These are phyloP conservation scores for Paradisaea rubra DNA, from an alignment of 2,113 vertebrate species.

Conservation along the genomic window DNA sequence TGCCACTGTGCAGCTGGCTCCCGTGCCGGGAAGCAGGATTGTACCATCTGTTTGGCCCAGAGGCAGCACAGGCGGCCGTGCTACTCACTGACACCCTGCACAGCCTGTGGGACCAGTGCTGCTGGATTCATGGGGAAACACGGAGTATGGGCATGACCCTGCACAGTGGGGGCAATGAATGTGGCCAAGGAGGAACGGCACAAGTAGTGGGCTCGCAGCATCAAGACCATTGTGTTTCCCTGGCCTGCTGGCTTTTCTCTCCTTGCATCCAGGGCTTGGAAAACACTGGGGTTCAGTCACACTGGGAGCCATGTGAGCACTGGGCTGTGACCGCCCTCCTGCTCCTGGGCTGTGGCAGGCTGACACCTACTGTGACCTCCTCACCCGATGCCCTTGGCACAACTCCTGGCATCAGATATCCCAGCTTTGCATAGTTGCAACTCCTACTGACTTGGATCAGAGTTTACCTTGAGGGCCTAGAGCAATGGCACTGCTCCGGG, in stretches of 20 bases:
- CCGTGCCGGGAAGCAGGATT: fast-evolving
- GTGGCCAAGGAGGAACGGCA: fast-evolving
- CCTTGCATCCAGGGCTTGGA: background rate
- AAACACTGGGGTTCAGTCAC: background rate
- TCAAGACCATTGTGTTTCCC: background rate
- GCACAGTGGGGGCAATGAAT: background rate
- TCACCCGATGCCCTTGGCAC: conserved; percentile 13
- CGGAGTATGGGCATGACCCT: fast-evolving
- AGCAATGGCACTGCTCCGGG: background rate
- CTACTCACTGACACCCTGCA: background rate
- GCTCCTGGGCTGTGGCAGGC: background rate
- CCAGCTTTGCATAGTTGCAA: background rate
- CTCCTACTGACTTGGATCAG: conserved; percentile 5
- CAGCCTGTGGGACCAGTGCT: background rate
- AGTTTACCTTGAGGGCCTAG: background rate
- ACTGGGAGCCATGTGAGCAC: background rate
- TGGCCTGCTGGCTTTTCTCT: background rate
- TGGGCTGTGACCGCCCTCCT: background rate
- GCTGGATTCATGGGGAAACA: background rate
- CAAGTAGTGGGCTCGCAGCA: background rate
- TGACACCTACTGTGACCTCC: conserved; percentile 32
- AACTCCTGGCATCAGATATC: conserved; percentile 10
- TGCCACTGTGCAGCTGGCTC: background rate
- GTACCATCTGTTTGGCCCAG: background rate
- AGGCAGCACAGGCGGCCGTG: background rate